Evolutionary conservation across 1,140 invertebrate species (phyloP), one percentile per base, ranked within the genome.

Genomic region (Macrobrachium rosenbergii): DNA sequence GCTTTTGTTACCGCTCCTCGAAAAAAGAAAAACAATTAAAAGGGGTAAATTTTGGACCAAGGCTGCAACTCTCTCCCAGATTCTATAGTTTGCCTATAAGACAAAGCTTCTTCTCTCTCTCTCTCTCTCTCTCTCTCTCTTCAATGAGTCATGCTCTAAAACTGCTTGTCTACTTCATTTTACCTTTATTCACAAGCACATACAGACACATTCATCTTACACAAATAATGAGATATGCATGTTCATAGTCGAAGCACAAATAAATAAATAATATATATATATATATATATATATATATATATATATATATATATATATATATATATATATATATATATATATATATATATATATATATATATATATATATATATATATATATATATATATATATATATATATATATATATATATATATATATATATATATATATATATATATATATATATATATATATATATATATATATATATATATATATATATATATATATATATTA

Each of bases 351-450:
- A 76, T 76, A 76, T 76, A 76, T 76, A 76, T 76, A 76, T 76
- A 76, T 76, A 76, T 76, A 76, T 76, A 76, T 43, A 58, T 76
- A 76, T 76, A 43, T 43, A 37, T 43, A 43, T 43, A 37, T 43
- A 23, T 23, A 37, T 37, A 43, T 76, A 43, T 43, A 76, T 43
- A 76, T 43, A 76, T 43, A 76, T 76, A 37, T 23, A 23, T 76
- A 37, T 43, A 76, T 43, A 76, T 37, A 76, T 76, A 76, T 76
- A 76, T 76, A 76, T 76, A 76, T 76, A 76, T 76, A 76, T 76
- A 76, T 76, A 76, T 76, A 76, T 76, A 76, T 76, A 76, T 76
- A 76, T 76, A 76, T 76, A 76, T 45, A 76, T 76, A 76, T 76
- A 76, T 76, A 76, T 76, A 76, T 76, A 76, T 76, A 76, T 43